Evolutionary conservation across 2,888 invertebrate genomes (phyloP).

Genomic region (Sceliomorpha sp.): DNA sequence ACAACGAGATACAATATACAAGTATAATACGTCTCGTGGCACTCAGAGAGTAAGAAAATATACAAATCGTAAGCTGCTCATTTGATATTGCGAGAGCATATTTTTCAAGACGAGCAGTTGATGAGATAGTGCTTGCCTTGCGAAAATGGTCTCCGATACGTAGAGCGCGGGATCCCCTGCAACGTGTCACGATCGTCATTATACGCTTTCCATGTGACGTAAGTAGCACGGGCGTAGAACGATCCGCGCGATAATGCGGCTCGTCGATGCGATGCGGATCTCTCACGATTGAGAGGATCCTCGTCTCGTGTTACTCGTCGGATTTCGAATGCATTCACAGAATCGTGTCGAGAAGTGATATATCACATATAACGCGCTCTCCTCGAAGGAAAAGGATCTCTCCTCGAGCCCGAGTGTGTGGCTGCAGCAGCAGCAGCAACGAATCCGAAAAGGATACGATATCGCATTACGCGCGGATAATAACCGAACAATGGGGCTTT

Average conservation of each 20-base stretch:
- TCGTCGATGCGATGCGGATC: slow-evolving; percentile 47
- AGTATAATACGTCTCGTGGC: too few species aligned
- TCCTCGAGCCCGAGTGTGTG: slow-evolving; percentile 1
- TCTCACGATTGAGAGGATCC: slow-evolving; percentile 49
- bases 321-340: slow-evolving; percentile 51
- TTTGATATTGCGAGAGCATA: slow-evolving; percentile 6
- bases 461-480: slow-evolving; percentile 68
- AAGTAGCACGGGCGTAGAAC: slow-evolving; percentile 29
- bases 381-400: slow-evolving; percentile 45
- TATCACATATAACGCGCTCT: slow-evolving; percentile 49
- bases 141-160: slow-evolving; percentile 29
- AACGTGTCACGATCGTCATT: slow-evolving; percentile 47
- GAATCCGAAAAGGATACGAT: slow-evolving; percentile 63
- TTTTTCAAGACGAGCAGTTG: slow-evolving; percentile 19
- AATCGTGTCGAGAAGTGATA: slow-evolving; percentile 53
- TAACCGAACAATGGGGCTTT: slow-evolving; percentile 69
- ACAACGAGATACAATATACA: too few species aligned
- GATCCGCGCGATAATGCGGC: slow-evolving; percentile 39
- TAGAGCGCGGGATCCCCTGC: slow-evolving; percentile 14
- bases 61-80: slow-evolving; percentile 8
- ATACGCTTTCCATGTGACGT: slow-evolving; percentile 37
- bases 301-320: slow-evolving; percentile 43
- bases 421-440: slow-evolving; percentile 53
- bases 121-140: slow-evolving; percentile 26
- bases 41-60: slow-evolving; percentile 12